Base-by-base conservation (phyloP, 2,797 vertebrate genomes). In the Oryzias dopingdopingensis region DNA sequence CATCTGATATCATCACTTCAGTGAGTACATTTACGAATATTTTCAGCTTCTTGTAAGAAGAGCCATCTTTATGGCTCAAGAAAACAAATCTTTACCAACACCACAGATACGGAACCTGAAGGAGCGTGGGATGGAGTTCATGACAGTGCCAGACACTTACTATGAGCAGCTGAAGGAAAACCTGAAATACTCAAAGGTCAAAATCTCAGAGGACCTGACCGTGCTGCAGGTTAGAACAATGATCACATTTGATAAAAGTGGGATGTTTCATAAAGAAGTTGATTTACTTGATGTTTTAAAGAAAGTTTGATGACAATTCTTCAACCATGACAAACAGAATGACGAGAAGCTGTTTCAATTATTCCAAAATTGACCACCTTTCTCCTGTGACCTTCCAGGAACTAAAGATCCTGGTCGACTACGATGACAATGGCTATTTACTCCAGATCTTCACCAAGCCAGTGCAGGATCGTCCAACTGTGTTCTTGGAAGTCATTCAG, bases 391-490 rank as follows among this genome's bases (percentile, higher is more conserved):
- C 46, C 22, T 47, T 23, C 4, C 80, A 96, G 97, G 93, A 96
- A 59, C 89, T 99, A 81, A 96, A 90, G 72, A 97, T 99, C 83
- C 86, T 98, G 82, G 93, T 99, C 77, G 97, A 99, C 88, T 96
- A 90, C 6, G 96, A 99, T 14, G 96, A 98, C 71, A 92, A 96
- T 4, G 97, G 97, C 16, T 99, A 99, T 73, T 89, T 99, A 70
- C 95, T 99, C 32, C 97, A 99, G 81, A 98, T 98, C 90, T 99
- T 99, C 89, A 98, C 95, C 63, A 99, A 98, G 63, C 96, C 97
- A 0, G 82, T 98, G 49, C 97, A 99, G 82, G 97, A 99, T 86
- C 93, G 97, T 12, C 97, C 97, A 60, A 99, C 97, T 0, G 90
- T 99, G 53, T 99, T 99, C 68, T 84, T 99, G 79, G 97, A 98